These are phyloP conservation scores for Puffinus mauretanicus DNA, from an alignment of 2,113 vertebrate genomes.

Conservation along the genomic window DNA sequence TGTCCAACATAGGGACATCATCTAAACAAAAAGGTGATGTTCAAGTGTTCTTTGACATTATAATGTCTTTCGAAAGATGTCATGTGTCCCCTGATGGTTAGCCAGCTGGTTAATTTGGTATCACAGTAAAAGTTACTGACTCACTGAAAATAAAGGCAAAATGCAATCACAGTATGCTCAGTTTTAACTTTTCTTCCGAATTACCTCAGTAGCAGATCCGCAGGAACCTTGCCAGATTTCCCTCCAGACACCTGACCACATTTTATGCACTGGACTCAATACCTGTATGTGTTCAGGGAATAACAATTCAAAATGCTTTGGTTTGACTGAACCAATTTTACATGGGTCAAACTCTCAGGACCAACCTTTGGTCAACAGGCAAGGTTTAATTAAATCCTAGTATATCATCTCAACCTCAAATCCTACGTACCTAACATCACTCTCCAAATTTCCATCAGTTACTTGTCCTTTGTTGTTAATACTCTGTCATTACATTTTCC, in stretches of 20 bases:
- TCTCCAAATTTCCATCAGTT: background rate
- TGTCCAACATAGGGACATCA: background rate
- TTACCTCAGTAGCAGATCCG: background rate
- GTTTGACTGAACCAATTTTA: background rate
- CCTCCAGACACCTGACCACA: background rate
- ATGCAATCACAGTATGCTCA: background rate
- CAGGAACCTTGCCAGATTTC: background rate
- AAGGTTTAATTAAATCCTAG: background rate
- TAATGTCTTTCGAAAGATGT: background rate
- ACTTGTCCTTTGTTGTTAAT: background rate
- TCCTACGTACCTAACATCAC: rapidly evolving
- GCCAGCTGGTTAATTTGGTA: background rate
- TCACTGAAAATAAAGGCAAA: background rate
- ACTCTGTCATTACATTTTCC: background rate
- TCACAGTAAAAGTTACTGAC: background rate
- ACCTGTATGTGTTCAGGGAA: no score
- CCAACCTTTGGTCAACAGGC: background rate
- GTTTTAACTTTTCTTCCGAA: no score
- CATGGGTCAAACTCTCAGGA: background rate
- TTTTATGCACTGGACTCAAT: no score
- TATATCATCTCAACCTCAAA: background rate
- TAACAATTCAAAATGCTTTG: background rate
- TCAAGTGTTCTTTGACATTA: background rate
- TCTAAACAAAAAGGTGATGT: background rate
- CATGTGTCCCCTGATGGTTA: background rate